phyloP scores from a whole-genome alignment of 2,113 vertebrate species.

The Neofelis nebulosa region DNA sequence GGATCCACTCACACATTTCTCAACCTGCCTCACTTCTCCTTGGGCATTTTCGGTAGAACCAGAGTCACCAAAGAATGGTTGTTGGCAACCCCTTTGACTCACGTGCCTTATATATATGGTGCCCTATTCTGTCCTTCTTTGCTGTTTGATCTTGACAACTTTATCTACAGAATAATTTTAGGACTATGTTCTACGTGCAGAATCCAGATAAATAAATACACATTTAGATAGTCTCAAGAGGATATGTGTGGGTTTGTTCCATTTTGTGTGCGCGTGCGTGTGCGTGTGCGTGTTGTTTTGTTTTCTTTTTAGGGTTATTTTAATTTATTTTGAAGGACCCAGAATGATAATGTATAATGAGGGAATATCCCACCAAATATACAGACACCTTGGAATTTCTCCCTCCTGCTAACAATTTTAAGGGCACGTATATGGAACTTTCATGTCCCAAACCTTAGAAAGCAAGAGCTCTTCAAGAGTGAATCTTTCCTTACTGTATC shows the following conservation, averaged over 20 bases:
- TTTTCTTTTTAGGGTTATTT: background rate
- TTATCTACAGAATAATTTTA: background rate
- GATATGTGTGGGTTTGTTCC: background rate
- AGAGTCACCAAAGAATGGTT: background rate
- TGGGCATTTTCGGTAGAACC: background rate
- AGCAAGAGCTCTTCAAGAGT: background rate
- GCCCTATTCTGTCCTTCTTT: background rate
- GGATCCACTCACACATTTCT: background rate
- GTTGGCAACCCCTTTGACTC: background rate
- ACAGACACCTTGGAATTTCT: background rate
- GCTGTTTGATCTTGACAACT: background rate
- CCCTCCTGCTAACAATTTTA: background rate
- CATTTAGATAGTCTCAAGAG: background rate
- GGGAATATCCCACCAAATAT: background rate
- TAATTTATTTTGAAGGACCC: background rate
- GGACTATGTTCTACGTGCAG: background rate
- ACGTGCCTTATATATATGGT: background rate
- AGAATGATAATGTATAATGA: background rate
- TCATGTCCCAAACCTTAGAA: background rate
- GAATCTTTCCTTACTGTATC: background rate
- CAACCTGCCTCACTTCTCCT: background rate
- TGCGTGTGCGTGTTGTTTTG: background rate
- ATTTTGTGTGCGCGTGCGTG: too few species aligned
- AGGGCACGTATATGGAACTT: too few species aligned
- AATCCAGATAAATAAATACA: conserved; percentile 16